Base-by-base conservation (phyloP, 92 coral and sea anemone species). In the Heteractis magnifica region DNA sequence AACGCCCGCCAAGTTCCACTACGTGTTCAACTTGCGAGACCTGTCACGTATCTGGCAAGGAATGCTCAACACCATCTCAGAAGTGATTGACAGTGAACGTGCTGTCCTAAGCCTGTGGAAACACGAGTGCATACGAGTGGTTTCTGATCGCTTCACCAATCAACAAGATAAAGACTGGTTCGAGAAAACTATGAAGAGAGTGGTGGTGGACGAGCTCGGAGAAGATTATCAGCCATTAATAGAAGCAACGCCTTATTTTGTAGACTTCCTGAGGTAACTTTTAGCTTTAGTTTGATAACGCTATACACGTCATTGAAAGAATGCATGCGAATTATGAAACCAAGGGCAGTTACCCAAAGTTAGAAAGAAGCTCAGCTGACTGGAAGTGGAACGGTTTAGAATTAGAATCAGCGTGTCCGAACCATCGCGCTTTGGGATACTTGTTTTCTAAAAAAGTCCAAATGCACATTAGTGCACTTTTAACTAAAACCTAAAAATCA, bases 11-110 rank as follows among this genome's bases (percentile, higher is more conserved):
- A 95, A 95, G 80, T 95, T 95, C 81, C 98, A 95, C 86, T 95
- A 95, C 95, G 91, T 95, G 85, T 95, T 95, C 86, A 95, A 95
- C 94, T 87, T 95, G 80, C 98, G 98, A 65, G 98, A 95, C 88
- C 82, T 95, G 89, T 95, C 98, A 86, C 94, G 98, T 82, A 92
- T 94, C 65, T 95, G 98, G 98, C 98, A 95, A 80, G 98, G 98
- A 15, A 94, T 94, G 87, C 91, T 95, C 18, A 92, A 95, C 91
- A 89, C 93, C 80, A 85, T 86, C 16, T 88, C 95, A 6, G 98
- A 95, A 15, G 94, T 95, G 18, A 83, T 95, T 8, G 81, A 87
- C 19, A 86, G 83, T 55, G 87, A 90, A 72, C 88, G 90, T 5
- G 78, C 90, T 23, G 77, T 95, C 41, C 83, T 95, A 89, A 72